Percentiles rank a stretch among this genome's conserved stretches.
Evolutionary conservation across 2,888 invertebrate genomes (phyloP).

Genomic region (Stenchaetothrips biformis): DNA sequence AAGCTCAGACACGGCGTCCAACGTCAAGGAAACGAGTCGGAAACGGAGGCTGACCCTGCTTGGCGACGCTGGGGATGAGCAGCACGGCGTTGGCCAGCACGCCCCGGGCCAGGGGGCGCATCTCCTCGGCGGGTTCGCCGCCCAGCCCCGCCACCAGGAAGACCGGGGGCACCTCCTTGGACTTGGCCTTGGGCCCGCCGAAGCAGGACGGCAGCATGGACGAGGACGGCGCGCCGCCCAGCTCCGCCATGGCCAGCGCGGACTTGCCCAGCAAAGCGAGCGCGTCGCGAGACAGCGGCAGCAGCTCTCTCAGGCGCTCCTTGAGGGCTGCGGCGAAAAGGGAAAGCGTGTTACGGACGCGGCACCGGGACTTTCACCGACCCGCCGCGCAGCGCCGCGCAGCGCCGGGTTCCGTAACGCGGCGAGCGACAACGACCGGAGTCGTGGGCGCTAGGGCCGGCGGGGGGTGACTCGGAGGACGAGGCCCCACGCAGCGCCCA

Average conservation of each 20-base stretch:
- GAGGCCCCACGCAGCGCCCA: not conserved
- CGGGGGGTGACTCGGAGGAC: not conserved
- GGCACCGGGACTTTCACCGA: no score
- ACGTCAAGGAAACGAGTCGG: no score
- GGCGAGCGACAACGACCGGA: not conserved
- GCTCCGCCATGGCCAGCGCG: not conserved
- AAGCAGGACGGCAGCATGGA: not conserved
- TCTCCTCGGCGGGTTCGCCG: not conserved
- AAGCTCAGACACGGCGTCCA: no score
- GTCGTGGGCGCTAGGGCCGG: not conserved
- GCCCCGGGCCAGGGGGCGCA: not conserved
- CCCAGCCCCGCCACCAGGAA: conserved; percentile 10
- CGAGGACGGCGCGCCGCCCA: not conserved
- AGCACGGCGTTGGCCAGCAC: conserved; percentile 1
- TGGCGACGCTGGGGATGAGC: not conserved
- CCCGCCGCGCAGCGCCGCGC: no score
- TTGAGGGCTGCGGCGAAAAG: not conserved
- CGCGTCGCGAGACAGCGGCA: not conserved
- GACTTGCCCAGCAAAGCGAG: not conserved
- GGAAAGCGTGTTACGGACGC: no score
- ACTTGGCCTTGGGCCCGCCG: not conserved
- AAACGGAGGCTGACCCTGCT: not conserved
- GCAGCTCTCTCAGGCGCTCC: conserved; percentile 5
- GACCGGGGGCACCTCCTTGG: not conserved
- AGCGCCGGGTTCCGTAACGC: no score